Evolutionary conservation across 2,113 vertebrate genomes (phyloP).

Genomic region (Montifringilla adamsi): DNA sequence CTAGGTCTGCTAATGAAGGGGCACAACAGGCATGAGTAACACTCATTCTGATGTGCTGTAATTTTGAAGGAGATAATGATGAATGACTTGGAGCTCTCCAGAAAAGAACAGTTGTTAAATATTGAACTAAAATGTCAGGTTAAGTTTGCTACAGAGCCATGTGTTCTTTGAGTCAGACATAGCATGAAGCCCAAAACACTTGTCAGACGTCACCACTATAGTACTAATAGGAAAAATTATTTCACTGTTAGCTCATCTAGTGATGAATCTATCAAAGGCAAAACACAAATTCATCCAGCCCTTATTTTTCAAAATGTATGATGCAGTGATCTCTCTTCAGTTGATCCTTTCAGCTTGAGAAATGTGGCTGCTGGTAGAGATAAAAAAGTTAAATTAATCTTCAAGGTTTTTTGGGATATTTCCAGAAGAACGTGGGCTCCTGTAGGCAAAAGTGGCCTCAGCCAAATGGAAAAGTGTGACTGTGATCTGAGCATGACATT

Average conservation of each 20-base stretch:
- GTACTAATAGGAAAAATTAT: not conserved
- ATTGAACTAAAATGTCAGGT: not conserved
- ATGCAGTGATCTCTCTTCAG: not conserved
- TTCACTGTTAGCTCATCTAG: not conserved
- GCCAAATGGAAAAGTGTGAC: fast-evolving
- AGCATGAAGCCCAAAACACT: not conserved
- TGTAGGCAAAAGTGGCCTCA: not conserved
- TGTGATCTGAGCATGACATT: not conserved
- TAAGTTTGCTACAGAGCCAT: not conserved
- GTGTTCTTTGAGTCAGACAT: not conserved
- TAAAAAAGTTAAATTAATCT: not conserved
- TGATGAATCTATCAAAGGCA: not conserved
- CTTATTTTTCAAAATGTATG: not conserved
- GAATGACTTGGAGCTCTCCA: not conserved
- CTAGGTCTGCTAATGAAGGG: not conserved
- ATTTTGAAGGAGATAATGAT: not conserved
- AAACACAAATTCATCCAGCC: not conserved
- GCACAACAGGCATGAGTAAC: not conserved
- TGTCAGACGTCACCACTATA: not conserved
- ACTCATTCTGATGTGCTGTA: not conserved
- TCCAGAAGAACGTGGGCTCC: not conserved
- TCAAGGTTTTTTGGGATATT: not conserved
- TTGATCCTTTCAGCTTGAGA: not conserved
- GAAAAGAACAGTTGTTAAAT: not conserved
- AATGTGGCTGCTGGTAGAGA: not conserved